Evolutionary conservation across 2,888 invertebrate genomes (phyloP).

Genomic region (Trachelus stipa): DNA sequence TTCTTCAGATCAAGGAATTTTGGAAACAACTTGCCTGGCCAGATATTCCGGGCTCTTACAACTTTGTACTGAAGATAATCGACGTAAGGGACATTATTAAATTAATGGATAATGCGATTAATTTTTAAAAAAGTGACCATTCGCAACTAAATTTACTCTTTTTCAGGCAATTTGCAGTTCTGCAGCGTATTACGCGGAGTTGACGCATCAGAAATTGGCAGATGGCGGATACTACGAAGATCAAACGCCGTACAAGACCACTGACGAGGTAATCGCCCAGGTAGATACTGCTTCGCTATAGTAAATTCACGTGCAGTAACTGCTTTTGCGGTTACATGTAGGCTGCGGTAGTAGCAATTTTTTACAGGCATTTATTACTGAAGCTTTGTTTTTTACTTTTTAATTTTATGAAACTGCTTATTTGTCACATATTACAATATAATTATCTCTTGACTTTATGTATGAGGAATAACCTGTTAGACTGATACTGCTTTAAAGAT

Average conservation of each 20-base stretch:
- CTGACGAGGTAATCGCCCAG: constrained; percentile 64
- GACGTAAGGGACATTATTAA: constrained; percentile 63
- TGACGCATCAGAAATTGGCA: constrained; percentile 84
- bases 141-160: background rate
- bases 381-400: background rate
- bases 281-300: constrained; percentile 47
- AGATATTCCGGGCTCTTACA: constrained; percentile 72
- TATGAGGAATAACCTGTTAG: background rate
- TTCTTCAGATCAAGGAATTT: constrained; percentile 78
- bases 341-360: background rate
- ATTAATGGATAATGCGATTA: constrained; percentile 9
- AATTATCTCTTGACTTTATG: background rate
- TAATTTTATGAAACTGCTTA: background rate
- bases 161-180: constrained; percentile 85
- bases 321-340: background rate
- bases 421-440: background rate
- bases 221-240: constrained; percentile 86
- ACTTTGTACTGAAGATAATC: constrained; percentile 69
- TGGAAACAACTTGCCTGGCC: constrained; percentile 95
- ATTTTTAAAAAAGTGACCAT: background rate
- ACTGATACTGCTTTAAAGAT: background rate
- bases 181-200: constrained; percentile 87
- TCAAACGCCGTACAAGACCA: constrained; percentile 59
- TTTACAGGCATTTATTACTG: background rate
- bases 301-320: constrained; percentile 11